Evolutionary conservation across 2,888 invertebrate genomes (phyloP).

Genomic region (Galeruca laticollis): DNA sequence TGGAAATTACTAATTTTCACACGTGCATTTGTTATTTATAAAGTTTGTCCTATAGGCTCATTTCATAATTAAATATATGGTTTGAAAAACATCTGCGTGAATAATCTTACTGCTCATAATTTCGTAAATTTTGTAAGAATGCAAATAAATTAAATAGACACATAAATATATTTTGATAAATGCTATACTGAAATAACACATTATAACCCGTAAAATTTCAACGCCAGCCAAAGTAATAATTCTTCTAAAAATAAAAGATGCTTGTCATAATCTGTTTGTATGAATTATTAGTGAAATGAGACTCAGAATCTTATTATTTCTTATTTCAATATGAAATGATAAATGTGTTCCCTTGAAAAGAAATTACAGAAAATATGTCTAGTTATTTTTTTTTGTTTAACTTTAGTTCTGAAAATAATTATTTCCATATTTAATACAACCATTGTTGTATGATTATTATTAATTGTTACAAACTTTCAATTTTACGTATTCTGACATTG

Average conservation of each 20-base stretch:
- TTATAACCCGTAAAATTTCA: slow-evolving; percentile 36
- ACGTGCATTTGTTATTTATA: too few relatives aligned
- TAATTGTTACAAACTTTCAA: too few relatives aligned
- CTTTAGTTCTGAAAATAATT: too few relatives aligned
- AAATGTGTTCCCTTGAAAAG: slow-evolving; percentile 16
- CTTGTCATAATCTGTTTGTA: slow-evolving; percentile 37
- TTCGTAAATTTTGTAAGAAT: slow-evolving; percentile 25
- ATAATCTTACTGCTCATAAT: slow-evolving; percentile 14
- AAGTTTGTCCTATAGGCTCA: too few relatives aligned
- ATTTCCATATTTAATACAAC: too few relatives aligned
- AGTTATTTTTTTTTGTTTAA: too few relatives aligned
- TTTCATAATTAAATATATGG: too few relatives aligned
- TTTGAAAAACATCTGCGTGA: neutral
- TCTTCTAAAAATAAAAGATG: slow-evolving; percentile 34
- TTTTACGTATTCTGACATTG: too few relatives aligned
- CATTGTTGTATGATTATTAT: too few relatives aligned
- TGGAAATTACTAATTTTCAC: too few relatives aligned
- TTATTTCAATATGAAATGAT: slow-evolving; percentile 35
- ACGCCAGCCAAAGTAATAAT: slow-evolving; percentile 31
- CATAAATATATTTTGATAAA: slow-evolving; percentile 37
- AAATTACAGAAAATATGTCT: neutral
- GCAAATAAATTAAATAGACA: slow-evolving; percentile 30
- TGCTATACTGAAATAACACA: slow-evolving; percentile 34
- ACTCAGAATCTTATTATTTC: slow-evolving; percentile 22
- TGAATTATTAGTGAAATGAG: slow-evolving; percentile 34